Conservation (phyloP, 2,797 vertebrate species). For the Chloroceryle inda region DNA sequence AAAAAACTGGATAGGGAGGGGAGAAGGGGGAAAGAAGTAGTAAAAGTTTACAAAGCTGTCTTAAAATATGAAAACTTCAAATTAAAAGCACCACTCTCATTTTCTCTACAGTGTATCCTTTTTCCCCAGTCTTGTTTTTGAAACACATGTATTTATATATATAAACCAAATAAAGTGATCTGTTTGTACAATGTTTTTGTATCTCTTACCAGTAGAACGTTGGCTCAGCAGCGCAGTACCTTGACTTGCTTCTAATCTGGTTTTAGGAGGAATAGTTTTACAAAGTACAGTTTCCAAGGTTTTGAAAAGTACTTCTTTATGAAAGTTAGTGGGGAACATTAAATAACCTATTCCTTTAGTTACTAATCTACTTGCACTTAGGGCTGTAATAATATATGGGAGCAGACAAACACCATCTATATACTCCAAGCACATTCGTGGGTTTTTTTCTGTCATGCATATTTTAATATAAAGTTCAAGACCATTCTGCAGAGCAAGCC, state of each 20-base stretch:
- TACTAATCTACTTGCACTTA: background rate
- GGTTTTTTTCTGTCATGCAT: slow-evolving; percentile 36
- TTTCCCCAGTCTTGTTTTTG: background rate
- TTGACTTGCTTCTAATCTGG: background rate
- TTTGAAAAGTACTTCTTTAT: background rate
- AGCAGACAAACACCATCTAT: background rate
- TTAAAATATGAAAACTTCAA: slow-evolving; percentile 3
- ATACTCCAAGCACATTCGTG: background rate
- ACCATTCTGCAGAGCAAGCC: slow-evolving; percentile 58
- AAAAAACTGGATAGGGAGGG: background rate
- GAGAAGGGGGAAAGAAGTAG: background rate
- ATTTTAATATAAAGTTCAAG: slow-evolving; percentile 68
- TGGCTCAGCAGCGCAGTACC: background rate
- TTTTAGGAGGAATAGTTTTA: background rate
- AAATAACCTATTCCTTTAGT: background rate
- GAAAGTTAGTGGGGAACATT: background rate
- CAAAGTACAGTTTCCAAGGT: background rate
- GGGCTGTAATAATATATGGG: background rate
- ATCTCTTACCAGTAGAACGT: background rate
- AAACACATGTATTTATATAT: background rate
- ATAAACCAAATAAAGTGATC: background rate
- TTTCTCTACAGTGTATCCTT: background rate
- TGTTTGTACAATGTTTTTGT: background rate
- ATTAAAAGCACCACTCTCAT: background rate
- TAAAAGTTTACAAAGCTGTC: background rate